Evolutionary conservation across 2,888 invertebrate genomes (phyloP).

Genomic region (Plebejus anna): DNA sequence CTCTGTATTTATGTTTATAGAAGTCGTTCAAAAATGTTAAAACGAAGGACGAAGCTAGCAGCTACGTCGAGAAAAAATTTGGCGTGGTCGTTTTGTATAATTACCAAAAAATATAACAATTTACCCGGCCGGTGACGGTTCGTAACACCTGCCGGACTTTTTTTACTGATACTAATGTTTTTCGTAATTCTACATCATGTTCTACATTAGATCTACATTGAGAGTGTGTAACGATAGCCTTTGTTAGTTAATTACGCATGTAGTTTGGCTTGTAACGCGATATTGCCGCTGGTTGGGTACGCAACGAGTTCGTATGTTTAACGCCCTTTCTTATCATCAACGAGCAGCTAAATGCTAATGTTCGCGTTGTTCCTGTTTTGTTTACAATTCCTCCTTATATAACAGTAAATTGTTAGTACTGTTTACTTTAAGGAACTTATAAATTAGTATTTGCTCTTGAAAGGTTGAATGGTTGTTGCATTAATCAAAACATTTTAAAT

Average conservation of each 20-base stretch:
- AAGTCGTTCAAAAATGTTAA: slow-evolving; percentile 44
- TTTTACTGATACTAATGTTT: slow-evolving; percentile 47
- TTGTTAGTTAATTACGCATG: slow-evolving; percentile 42
- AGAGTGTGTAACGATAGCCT: slow-evolving; percentile 34
- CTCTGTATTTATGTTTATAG: slow-evolving; percentile 61
- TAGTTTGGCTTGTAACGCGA: slow-evolving; percentile 44
- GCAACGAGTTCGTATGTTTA: slow-evolving; percentile 37
- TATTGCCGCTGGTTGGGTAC: slow-evolving; percentile 40
- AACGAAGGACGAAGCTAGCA: slow-evolving; percentile 63
- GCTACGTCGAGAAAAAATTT: slow-evolving; percentile 50
- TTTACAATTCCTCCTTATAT: background rate
- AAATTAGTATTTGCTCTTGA: background rate
- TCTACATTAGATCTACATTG: slow-evolving; percentile 30
- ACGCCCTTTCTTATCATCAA: slow-evolving; percentile 41
- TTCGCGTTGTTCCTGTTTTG: background rate
- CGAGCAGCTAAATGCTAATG: slow-evolving; percentile 31
- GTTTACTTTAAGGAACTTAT: background rate
- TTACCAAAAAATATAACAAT: slow-evolving; percentile 59
- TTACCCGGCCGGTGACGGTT: slow-evolving; percentile 58
- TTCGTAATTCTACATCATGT: slow-evolving; percentile 39
- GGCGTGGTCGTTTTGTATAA: slow-evolving; percentile 70
- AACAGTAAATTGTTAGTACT: background rate
- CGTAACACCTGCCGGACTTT: slow-evolving; percentile 51
- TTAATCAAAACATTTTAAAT: background rate
- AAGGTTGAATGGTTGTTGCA: background rate